A percentile compares a stretch with the other conserved stretches of the same genome.
phyloP scores from a whole-genome alignment of 2,888 invertebrate species.

The Synanthedon andrenaeformis region DNA sequence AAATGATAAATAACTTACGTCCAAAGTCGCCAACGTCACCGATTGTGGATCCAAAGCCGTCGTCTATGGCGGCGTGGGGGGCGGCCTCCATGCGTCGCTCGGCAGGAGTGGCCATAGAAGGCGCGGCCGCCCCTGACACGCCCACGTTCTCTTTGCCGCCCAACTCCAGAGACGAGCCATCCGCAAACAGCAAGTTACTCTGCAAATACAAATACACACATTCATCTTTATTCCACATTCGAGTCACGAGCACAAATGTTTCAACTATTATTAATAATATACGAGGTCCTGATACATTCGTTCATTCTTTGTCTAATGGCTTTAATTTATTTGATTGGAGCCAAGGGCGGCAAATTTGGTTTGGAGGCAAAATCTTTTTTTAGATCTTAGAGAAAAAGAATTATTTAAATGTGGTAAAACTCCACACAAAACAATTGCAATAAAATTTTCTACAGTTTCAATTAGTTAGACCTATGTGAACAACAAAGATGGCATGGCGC shows the following conservation, averaged over 20 bases:
- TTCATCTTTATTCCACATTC: background rate
- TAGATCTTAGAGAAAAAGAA: no score
- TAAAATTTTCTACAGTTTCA: no score
- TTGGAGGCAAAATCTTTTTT: no score
- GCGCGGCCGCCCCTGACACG: conserved; percentile 60
- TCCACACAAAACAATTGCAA: no score
- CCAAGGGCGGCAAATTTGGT: no score
- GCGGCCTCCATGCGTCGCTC: conserved; percentile 74
- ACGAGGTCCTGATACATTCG: no score
- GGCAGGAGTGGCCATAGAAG: conserved; percentile 63
- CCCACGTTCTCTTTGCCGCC: conserved; percentile 38
- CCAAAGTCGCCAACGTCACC: conserved; percentile 88
- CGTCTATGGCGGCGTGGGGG: conserved; percentile 79
- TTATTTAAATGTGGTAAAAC: no score
- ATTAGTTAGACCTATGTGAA: no score
- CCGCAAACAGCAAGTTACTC: conserved; percentile 81
- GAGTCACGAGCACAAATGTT: background rate
- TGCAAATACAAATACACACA: conserved; percentile 38
- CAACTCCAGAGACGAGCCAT: conserved; percentile 74
- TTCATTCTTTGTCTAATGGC: background rate
- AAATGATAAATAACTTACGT: conserved; percentile 61
- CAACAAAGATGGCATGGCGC: no score
- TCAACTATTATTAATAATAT: no score
- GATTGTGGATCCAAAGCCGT: conserved; percentile 87
- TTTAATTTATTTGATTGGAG: no score